These are phyloP conservation scores for Rhopalosiphum maidis DNA, from an alignment of 1,140 invertebrate genomes.

Conservation along the genomic window DNA sequence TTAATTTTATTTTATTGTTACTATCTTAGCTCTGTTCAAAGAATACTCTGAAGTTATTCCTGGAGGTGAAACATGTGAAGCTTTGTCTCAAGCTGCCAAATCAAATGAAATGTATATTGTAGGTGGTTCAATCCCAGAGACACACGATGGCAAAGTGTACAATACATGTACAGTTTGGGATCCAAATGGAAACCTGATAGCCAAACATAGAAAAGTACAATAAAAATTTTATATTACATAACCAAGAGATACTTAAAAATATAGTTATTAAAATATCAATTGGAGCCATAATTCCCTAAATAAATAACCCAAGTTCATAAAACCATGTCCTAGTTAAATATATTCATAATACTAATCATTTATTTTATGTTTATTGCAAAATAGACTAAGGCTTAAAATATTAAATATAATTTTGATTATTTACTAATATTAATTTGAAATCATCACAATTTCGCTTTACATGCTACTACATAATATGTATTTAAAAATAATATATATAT, in stretches of 20 bases:
- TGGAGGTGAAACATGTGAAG: conserved; percentile 73
- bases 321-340: neutral
- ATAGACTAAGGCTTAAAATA: neutral
- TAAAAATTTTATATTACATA: neutral
- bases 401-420: neutral
- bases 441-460: neutral
- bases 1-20: neutral
- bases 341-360: neutral
- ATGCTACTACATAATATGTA: neutral
- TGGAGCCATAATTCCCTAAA: neutral
- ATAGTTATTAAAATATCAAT: neutral
- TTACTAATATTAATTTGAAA: neutral
- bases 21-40: conserved; percentile 74
- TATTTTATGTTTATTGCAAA: too few relatives aligned
- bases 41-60: conserved; percentile 88
- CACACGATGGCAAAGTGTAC: conserved; percentile 74
- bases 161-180: conserved; percentile 93
- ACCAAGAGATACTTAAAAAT: neutral
- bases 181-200: conserved; percentile 77
- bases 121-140: conserved; percentile 90
- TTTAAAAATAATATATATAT: conserved; percentile 20
- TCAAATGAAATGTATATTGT: conserved; percentile 82
- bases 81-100: conserved; percentile 77
- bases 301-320: neutral
- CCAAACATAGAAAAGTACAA: conserved; percentile 75